Evolutionary conservation across 2,113 vertebrate genomes (phyloP).

Genomic region (Chrysochloris asiatica): DNA sequence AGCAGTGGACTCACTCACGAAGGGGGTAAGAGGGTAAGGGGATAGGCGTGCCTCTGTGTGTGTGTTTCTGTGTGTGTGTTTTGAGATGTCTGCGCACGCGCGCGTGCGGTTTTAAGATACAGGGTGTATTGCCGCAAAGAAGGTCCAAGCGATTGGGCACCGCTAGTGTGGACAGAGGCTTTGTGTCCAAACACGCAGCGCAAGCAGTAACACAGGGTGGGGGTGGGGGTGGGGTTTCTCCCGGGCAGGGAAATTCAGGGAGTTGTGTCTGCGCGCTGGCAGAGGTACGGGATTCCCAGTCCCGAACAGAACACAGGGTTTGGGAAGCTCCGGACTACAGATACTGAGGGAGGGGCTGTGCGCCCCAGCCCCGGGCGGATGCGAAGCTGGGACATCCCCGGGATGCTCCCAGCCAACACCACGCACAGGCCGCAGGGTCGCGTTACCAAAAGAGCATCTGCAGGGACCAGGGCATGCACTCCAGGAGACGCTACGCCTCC

Average conservation of each 20-base stretch:
- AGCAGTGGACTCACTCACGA: not conserved
- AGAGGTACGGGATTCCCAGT: not conserved
- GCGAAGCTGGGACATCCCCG: not conserved
- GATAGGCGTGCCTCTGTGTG: slow-evolving; percentile 39
- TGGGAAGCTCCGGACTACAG: not conserved
- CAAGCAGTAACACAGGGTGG: not conserved
- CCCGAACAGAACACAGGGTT: not conserved
- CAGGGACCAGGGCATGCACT: not conserved
- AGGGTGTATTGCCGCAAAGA: slow-evolving; percentile 68
- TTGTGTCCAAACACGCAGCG: slow-evolving; percentile 61
- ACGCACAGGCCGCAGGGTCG: not conserved
- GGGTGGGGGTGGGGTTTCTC: not conserved
- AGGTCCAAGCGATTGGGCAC: slow-evolving; percentile 57
- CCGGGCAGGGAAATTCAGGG: not conserved
- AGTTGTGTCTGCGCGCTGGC: not conserved
- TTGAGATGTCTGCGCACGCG: slow-evolving; percentile 21
- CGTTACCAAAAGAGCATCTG: not conserved
- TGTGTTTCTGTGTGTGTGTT: not conserved
- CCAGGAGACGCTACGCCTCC: not conserved
- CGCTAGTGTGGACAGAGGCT: slow-evolving; percentile 59
- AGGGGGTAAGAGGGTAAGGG: not conserved
- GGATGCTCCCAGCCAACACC: not conserved
- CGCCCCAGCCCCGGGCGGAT: not conserved
- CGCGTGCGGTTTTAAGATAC: slow-evolving; percentile 49
- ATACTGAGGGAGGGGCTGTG: not conserved